phyloP scores from a whole-genome alignment of 1,140 invertebrate species.

The Mizuhopecten yessoensis region DNA sequence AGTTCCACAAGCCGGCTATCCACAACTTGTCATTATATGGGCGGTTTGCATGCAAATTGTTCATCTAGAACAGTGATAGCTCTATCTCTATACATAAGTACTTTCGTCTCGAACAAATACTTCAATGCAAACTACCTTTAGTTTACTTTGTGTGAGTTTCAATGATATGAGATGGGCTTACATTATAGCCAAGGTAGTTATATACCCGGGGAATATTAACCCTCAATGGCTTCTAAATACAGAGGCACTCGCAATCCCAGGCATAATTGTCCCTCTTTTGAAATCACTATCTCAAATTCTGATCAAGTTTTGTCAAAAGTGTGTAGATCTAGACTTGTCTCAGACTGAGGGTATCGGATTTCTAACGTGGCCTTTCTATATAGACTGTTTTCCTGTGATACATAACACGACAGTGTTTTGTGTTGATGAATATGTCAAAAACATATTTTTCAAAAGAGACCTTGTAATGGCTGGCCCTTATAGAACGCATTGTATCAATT shows the following conservation, averaged over 20 bases:
- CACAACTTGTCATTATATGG: not conserved
- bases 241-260: not conserved
- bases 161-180: slow-evolving; percentile 10
- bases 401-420: not conserved
- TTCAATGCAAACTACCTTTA: slow-evolving; percentile 33
- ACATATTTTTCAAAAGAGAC: not conserved
- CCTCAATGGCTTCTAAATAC: not conserved
- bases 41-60: not conserved
- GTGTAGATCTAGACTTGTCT: slow-evolving; percentile 22
- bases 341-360: not conserved
- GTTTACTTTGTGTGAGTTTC: slow-evolving; percentile 26
- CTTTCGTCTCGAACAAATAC: slow-evolving; percentile 38
- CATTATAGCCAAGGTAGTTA: not conserved
- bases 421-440: slow-evolving; percentile 29
- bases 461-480: not conserved
- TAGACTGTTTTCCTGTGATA: slow-evolving; percentile 20
- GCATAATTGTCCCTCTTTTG: slow-evolving; percentile 15
- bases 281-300: slow-evolving; percentile 39
- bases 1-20: not conserved
- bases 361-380: slow-evolving; percentile 26
- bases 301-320: slow-evolving; percentile 31
- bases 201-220: slow-evolving; percentile 2
- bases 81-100: slow-evolving; percentile 10
- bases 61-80: slow-evolving; percentile 17
- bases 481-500: slow-evolving; percentile 7